phyloP scores from a whole-genome alignment of 2,888 invertebrate species.

The Acanthosoma haemorrhoidale region DNA sequence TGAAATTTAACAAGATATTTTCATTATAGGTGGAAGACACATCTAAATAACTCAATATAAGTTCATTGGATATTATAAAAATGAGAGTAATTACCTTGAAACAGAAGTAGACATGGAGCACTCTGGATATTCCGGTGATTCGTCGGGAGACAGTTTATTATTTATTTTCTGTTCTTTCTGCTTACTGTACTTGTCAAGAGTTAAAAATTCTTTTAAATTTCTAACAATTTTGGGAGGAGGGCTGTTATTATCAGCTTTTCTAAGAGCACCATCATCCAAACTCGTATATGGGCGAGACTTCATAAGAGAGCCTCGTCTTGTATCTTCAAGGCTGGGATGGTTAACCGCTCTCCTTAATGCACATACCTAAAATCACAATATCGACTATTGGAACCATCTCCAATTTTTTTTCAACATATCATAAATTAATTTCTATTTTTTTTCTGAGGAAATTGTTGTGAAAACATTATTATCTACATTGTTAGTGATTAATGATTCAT shows the following conservation, averaged over 20 bases:
- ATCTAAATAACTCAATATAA: too few relatives aligned
- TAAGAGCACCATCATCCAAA: constrained; percentile 39
- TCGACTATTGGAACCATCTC: too few relatives aligned
- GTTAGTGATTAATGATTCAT: too few relatives aligned
- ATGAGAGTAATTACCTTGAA: constrained; percentile 52
- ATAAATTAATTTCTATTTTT: too few relatives aligned
- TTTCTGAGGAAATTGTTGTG: too few relatives aligned
- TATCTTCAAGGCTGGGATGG: constrained; percentile 60
- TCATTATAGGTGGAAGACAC: too few relatives aligned
- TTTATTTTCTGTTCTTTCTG: constrained; percentile 18
- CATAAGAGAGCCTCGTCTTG: constrained; percentile 35
- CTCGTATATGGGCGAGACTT: constrained; percentile 40
- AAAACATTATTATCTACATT: too few relatives aligned
- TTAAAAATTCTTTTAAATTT: constrained; percentile 79
- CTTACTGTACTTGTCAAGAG: constrained; percentile 55
- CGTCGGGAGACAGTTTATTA: constrained; percentile 59
- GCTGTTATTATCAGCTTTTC: constrained; percentile 26
- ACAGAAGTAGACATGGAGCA: constrained; percentile 83
- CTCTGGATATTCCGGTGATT: constrained; percentile 60
- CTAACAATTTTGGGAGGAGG: constrained; percentile 56
- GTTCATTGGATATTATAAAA: too few relatives aligned
- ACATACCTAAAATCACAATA: constrained; percentile 51
- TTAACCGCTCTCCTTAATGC: constrained; percentile 60
- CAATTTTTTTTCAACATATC: too few relatives aligned
- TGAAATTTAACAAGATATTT: too few relatives aligned